Percentiles rank a stretch among this genome's conserved stretches.
Conservation (phyloP, 2,797 vertebrate species). For the Steatocranus sp. region DNA sequence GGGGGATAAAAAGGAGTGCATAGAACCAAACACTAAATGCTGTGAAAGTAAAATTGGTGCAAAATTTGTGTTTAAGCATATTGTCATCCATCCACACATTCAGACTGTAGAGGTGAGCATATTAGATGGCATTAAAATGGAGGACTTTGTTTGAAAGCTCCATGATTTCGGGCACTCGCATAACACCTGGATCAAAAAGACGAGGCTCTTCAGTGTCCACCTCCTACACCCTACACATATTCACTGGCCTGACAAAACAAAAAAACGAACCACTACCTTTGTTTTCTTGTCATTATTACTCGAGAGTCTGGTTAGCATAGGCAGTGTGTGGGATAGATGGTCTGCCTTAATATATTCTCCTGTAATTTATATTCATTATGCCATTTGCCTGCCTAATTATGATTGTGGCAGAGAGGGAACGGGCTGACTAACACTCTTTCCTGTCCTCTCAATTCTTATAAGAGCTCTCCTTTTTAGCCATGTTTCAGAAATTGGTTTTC, state of each 20-base stretch:
- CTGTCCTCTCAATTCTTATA: neutral
- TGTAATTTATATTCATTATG: constrained; percentile 57
- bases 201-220: neutral
- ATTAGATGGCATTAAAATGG: constrained; percentile 5
- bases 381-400: constrained; percentile 36
- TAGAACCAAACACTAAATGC: neutral
- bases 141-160: neutral
- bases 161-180: neutral
- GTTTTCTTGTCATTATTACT: constrained; percentile 13
- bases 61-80: neutral
- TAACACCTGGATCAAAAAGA: constrained; percentile 24
- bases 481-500: neutral
- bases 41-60: neutral
- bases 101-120: neutral
- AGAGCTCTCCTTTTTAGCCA: neutral
- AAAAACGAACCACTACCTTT: constrained; percentile 17
- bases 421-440: constrained; percentile 24
- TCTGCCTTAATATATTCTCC: constrained; percentile 35
- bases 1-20: neutral
- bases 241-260: constrained; percentile 12
- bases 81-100: neutral
- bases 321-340: constrained; percentile 25
- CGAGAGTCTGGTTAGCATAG: constrained; percentile 3
- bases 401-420: neutral
- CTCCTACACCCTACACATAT: constrained; percentile 23